Base-by-base conservation (phyloP, 2,113 vertebrate genomes). In the Ovibos moschatus region DNA sequence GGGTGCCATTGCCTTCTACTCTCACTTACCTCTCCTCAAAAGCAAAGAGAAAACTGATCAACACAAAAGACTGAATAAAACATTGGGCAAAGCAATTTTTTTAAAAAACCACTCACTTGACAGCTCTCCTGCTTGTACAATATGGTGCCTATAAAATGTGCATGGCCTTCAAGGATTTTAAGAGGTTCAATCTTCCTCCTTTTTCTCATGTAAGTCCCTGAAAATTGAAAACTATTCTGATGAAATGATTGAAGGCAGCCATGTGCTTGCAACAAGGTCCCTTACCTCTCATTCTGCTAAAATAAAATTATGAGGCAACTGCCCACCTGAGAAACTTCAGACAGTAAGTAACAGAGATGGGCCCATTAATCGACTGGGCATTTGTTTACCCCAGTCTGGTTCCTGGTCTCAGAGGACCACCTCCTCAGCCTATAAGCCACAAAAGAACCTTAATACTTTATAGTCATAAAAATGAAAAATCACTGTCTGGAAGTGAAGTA, bases 301-400 rank as follows among this genome's bases (percentile, higher is more conserved):
- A 93, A 96, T 92, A 76, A 92, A 97, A 95, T 89, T 43, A 96
- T 21, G 23, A 92, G 45, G 28, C 45, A 97, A 96, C 43, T 86
- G 81, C 89, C 90, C 97, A 91, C 83, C 86, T 33, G 97, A 97
- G 98, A 64, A 58, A 81, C 55, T 55, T 87, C 30, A 90, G 85
- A 88, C 88, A 89, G 40, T 76, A 92, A 91, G 94, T 53, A 76
- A 89, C 84, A 79, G 87, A 85, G 81, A 43, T 53, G 53, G 33
- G 17, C 23, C n/a, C 3, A 0, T 84, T 87, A 28, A 83, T 92
- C 45, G 13, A 45, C 13, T 2, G 62, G 30, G 25, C 43, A 9
- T 55, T 83, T 88, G 30, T 97, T 95, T 94, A 74, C 78, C 17
- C 47, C 40, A 1, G 16, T 28, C 85, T 82, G 33, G 50, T 71